Evolutionary conservation across 2,797 vertebrate species (phyloP).

Genomic region (Danio jaintianensis): DNA sequence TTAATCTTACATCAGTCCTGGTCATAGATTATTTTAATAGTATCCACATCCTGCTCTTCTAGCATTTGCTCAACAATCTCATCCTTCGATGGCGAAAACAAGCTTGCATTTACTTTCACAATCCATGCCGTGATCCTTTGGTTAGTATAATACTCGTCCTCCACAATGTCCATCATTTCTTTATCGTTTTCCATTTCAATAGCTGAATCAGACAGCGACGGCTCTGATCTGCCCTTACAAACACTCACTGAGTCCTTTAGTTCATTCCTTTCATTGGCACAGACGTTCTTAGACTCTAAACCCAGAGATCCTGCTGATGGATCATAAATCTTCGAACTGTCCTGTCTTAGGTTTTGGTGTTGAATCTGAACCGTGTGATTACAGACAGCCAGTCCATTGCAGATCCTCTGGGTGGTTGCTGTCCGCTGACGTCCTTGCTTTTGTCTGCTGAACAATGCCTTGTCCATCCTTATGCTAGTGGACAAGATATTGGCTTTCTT

Average conservation of each 20-base stretch:
- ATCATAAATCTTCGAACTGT: constrained; percentile 42
- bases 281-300: constrained; percentile 46
- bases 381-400: constrained; percentile 43
- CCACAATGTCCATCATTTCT: constrained; percentile 1
- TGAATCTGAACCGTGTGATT: constrained; percentile 18
- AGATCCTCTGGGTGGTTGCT: constrained; percentile 34
- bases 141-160: constrained; percentile 71
- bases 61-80: constrained; percentile 47
- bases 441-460: constrained; percentile 54
- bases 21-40: constrained; percentile 77
- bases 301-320: constrained; percentile 47
- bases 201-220: constrained; percentile 64
- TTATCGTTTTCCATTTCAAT: constrained; percentile 65
- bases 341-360: constrained; percentile 26
- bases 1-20: constrained; percentile 62
- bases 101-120: constrained; percentile 73
- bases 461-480: constrained; percentile 37
- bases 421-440: constrained; percentile 47
- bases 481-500: constrained; percentile 44
- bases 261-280: constrained; percentile 55
- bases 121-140: constrained; percentile 79
- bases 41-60: constrained; percentile 75
- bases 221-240: constrained; percentile 50
- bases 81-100: constrained; percentile 69
- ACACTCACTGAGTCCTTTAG: constrained; percentile 53